Evolutionary conservation across 1,140 invertebrate genomes (phyloP), one percentile per base, ranked within the genome.

Genomic region (Bombus pascuorum): DNA sequence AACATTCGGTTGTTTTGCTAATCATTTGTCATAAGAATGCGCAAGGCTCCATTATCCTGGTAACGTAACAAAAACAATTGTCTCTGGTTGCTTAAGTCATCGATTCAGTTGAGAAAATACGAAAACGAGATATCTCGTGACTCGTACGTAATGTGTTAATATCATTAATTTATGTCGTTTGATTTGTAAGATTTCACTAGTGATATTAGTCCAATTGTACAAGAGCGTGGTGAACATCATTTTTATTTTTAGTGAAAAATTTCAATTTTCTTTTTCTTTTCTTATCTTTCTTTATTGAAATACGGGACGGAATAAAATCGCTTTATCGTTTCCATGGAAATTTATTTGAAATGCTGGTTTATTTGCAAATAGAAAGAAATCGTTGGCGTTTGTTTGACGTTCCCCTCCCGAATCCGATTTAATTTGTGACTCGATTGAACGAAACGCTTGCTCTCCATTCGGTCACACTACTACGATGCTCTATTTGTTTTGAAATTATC

Each of bases 371-470:
- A 47, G 42, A 80, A 53, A 66, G 59, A 25, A 80, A 44, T 70
- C 42, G 65, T 37, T 34, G 77, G 34, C 77, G 77, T 47, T 47
- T 47, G 65, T 47, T 70, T 47, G 77, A 80, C 77, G 15, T 80
- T 47, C 25, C n/a, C 4, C 32, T 25, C 32, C 42, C 32, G 13
- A 68, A 70, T 22, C 77, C 25, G 65, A 70, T 80, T 70, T 80
- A 80, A 80, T 80, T 80, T 68, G 65, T 44, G 77, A 47, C 57
- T n/a, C 77, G 62, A 68, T 15, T 44, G 77, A 68, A 79, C n/a
- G 76, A 42, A 32, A 22, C n/a, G 39, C 34, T 47, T 47, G 32
- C 68, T 47, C 39, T 4, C 32, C 10, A 10, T 13, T 44, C 47
- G 47, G 28, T 34, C 62, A 18, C n/a, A 3, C 42, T 9, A 32